A percentile compares a stretch with the other conserved stretches of the same genome.
Evolutionary conservation across 2,113 vertebrate genomes (phyloP).

Genomic region (Myiozetetes cayanensis): DNA sequence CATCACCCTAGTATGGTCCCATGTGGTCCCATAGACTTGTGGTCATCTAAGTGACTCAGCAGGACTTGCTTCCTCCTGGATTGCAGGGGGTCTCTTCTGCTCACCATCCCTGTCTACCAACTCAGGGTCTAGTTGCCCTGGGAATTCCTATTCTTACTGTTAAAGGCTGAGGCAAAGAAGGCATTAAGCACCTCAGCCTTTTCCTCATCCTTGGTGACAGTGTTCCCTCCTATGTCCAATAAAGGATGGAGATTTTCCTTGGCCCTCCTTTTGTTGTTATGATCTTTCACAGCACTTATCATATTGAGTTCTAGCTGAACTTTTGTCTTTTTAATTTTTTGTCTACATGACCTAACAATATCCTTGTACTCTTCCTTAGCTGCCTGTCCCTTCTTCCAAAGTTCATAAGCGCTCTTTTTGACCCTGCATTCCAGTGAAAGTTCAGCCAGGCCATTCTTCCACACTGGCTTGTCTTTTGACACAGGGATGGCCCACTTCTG

Average conservation of each 20-base stretch:
- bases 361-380: background rate
- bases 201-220: background rate
- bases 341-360: background rate
- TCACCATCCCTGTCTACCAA: background rate
- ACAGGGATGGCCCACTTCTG: background rate
- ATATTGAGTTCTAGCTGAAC: background rate
- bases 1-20: no score
- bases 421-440: background rate
- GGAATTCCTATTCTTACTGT: background rate
- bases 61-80: background rate
- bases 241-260: background rate
- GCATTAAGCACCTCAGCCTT: background rate
- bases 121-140: background rate
- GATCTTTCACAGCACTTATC: background rate
- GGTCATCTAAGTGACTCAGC: background rate
- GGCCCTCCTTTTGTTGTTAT: background rate
- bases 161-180: background rate
- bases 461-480: background rate
- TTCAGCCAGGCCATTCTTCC: background rate
- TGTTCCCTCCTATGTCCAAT: fast-evolving
- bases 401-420: background rate
- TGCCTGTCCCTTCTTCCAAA: background rate
- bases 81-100: background rate
- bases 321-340: background rate
- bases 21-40: background rate